These are phyloP conservation scores for Muscidifurax raptorellus DNA, from an alignment of 1,140 invertebrate genomes.

Conservation along the genomic window DNA sequence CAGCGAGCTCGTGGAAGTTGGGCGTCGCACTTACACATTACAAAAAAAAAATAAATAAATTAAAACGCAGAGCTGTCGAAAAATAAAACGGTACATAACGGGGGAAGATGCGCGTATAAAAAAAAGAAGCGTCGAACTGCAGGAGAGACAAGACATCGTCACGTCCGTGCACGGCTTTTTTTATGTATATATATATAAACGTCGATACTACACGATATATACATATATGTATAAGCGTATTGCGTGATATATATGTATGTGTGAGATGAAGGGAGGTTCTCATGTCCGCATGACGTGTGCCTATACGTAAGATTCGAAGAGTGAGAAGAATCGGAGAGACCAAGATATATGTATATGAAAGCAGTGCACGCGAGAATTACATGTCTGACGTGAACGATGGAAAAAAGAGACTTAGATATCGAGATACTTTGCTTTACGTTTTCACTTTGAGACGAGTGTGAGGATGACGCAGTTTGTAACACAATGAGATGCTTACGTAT, in stretches of 20 bases:
- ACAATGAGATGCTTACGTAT: background rate
- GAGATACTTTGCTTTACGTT: constrained; percentile 27
- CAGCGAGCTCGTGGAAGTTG: constrained; percentile 29
- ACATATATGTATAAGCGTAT: constrained; percentile 14
- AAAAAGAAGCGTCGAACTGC: constrained; percentile 26
- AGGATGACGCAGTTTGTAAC: background rate
- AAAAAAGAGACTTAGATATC: constrained; percentile 23
- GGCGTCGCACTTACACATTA: constrained; percentile 8
- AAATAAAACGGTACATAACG: background rate
- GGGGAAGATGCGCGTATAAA: constrained; percentile 28
- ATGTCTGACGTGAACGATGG: constrained; percentile 22
- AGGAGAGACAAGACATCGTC: constrained; percentile 13
- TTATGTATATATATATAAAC: constrained; percentile 38
- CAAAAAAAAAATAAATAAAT: too few relatives aligned
- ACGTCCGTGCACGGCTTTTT: constrained; percentile 16
- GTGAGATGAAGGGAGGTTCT: background rate
- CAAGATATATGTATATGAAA: background rate
- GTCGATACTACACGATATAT: constrained; percentile 43
- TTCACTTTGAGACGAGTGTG: background rate
- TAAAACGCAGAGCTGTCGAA: background rate
- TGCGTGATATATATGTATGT: background rate
- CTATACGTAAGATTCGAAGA: too few relatives aligned
- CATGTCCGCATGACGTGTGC: background rate
- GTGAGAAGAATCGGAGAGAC: background rate
- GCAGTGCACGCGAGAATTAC: background rate